Base-by-base conservation (phyloP, 2,888 invertebrate species). In the Siphlonurus alternatus region DNA sequence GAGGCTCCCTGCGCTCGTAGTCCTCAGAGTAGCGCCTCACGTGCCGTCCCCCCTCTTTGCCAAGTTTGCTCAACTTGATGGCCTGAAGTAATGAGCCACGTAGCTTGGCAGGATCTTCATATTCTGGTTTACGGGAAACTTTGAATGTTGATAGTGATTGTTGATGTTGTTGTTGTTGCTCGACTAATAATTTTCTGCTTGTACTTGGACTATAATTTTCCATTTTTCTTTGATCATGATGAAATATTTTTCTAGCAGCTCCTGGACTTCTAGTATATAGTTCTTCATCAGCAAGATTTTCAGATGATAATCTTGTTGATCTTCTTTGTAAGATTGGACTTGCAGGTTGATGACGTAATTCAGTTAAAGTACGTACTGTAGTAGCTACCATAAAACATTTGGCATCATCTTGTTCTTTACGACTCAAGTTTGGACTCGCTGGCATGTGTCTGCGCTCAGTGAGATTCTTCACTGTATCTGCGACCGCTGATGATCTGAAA, bases 391-490 rank as follows among this genome's bases (percentile, higher is more conserved):
- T 87, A n/a, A n/a, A n/a, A 51, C 60, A 56, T 66, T 56, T 56
- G n/a, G 56, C 56, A n/a, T 56, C 56, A 10, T 56, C 56, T 20
- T 56, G 7, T n/a, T 56, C 5, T 22, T 56, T n/a, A n/a, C 56
- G n/a, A 38, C 38, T 38, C 15, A 38, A 38, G 15, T 38, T 38
- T 38, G 92, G 92, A 68, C 91, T 92, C 1, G 91, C 90, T 0
- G 92, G 91, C 71, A 87, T 90, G 76, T 92, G 92, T 70, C 89
- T 86, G 67, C 91, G 76, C 72, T 91, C 89, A 0, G 90, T 91
- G 65, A 93, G 76, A 59, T 89, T 89, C 73, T 89, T 88, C 3
- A 92, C 88, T 0, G 91, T 90, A 74, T 92, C 91, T 0, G 91
- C 90, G 20, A 92, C 92, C 7, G 56, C 15, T 10, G 38, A 10